A percentile compares a stretch with the other conserved stretches of the same genome.
phyloP scores from a whole-genome alignment of 2,797 vertebrate genomes.

The Gymnocypris eckloni region DNA sequence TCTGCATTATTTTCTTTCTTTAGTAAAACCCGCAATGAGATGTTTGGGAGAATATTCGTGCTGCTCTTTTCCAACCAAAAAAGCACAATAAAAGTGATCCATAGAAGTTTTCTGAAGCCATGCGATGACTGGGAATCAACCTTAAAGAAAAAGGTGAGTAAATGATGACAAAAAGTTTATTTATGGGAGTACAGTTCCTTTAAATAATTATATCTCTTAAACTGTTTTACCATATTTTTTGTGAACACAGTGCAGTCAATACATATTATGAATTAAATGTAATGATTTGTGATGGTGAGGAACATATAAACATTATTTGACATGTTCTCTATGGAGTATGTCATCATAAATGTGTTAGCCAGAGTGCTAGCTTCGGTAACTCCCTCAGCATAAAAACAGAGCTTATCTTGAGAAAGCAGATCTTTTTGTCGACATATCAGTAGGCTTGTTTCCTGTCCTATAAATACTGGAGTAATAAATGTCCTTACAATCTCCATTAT shows the following conservation, averaged over 20 bases:
- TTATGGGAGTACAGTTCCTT: not conserved
- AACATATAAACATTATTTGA: not conserved
- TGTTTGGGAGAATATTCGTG: not conserved
- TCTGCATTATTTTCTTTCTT: not conserved
- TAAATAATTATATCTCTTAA: not conserved
- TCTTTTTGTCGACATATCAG: conserved; percentile 27
- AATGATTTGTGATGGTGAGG: not conserved
- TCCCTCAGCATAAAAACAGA: conserved; percentile 17
- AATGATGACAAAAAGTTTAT: not conserved
- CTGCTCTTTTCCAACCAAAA: not conserved
- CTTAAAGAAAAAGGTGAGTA: not conserved
- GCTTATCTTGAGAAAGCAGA: conserved; percentile 23
- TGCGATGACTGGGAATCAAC: not conserved
- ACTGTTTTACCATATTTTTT: not conserved
- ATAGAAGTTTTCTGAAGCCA: not conserved
- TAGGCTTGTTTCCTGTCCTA: conserved; percentile 19
- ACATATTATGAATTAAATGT: not conserved
- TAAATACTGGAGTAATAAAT: conserved; percentile 31
- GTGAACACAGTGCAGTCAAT: not conserved
- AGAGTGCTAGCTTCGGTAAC: not conserved
- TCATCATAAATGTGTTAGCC: not conserved
- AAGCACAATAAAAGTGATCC: not conserved
- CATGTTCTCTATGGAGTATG: not conserved
- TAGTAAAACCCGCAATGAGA: not conserved
- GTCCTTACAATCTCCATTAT: conserved; percentile 6